Base-by-base conservation (phyloP, 2,797 vertebrate genomes). In the Macroramphosus scolopax region DNA sequence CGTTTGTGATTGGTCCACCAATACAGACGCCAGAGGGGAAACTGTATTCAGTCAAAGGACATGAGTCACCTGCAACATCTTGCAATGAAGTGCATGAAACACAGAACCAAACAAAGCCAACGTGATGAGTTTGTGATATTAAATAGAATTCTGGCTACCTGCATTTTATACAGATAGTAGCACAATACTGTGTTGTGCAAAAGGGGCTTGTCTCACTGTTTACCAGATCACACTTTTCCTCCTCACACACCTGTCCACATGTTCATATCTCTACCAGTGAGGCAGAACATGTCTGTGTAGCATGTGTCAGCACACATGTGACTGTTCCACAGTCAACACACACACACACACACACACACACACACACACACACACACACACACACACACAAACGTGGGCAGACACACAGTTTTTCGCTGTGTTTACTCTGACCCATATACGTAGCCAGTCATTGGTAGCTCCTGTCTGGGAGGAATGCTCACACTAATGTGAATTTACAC, bases 351-450 rank as follows among this genome's bases (percentile, higher is more conserved):
- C 47, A 20, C 35, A 22, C 41, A 39, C 29, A n/a, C 17, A 10
- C 9, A 32, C 48, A 38, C 33, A 13, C 5, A 13, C 14, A 3
- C 51, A 9, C 24, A 18, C 20, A 14, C 26, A 49, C 26, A 38
- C 29, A 49, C 24, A 33, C 14, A 17, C 60, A 24, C 15, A 37
- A 37, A 44, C 17, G 36, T 6, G 5, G 15, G 11, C 46, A 51
- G 4, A 12, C 25, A 30, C 39, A 30, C 42, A 40, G 17, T 48
- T 55, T n/a, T 28, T 67, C 12, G 17, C 51, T 29, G 26, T 43
- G 51, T 72, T 63, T 60, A n/a, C 44, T 39, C 67, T 84, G 83
- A 86, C 85, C 85, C 75, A 82, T 51, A 80, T 80, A 25, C n/a
- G 10, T 22, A 81, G 64, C 46, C 75, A 79, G 60, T 71, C 74